Base-by-base conservation (phyloP, 2,888 invertebrate species). In the Axea sp. region DNA sequence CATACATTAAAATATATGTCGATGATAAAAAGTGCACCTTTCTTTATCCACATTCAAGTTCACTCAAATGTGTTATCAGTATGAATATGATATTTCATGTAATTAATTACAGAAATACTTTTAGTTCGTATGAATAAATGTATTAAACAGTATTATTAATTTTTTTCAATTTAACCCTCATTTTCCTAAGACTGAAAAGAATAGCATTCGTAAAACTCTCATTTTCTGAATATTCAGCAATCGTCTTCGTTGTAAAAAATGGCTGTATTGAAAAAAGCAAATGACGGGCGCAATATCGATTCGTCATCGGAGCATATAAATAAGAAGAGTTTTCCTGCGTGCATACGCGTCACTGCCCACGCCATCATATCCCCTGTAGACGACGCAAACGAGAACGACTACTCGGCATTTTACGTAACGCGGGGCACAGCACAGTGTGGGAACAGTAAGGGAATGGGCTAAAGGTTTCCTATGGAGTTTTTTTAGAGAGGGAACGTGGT, bases 301-400 rank as follows among this genome's bases (percentile, higher is more conserved):
- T 84, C 78, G 79, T 77, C 78, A 75, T 80, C 79, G 80, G 80
- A 81, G 83, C 84, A 84, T 84, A 85, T 85, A 85, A 86, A 85
- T 85, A 86, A 86, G 85, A 83, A 83, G 85, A 86, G 85, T 86
- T 86, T 86, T 85, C 81, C 86, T 83, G 84, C 84, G 85, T 85
- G 84, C 86, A 84, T 83, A 86, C 86, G 86, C 85, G 86, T 86
- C 86, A 86, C 83, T 86, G 85, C 76, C 82, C 82, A 80, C 84
- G 82, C 83, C 83, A 80, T 82, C 65, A 65, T 71, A 71, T 71
- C 69, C 75, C 75, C 75, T 45, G 73, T 74, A 74, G 74, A 68
- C 74, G 71, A 55, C 69, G 69, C 51, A 53, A 62, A 31, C 51
- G 59, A 51, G 51, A 59, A 22, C 68, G 71, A 71, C 62, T 62